A percentile compares a stretch with the other conserved stretches of the same genome.
These are phyloP conservation scores for Formica aserva DNA, from an alignment of 2,888 invertebrate genomes.

Conservation along the genomic window DNA sequence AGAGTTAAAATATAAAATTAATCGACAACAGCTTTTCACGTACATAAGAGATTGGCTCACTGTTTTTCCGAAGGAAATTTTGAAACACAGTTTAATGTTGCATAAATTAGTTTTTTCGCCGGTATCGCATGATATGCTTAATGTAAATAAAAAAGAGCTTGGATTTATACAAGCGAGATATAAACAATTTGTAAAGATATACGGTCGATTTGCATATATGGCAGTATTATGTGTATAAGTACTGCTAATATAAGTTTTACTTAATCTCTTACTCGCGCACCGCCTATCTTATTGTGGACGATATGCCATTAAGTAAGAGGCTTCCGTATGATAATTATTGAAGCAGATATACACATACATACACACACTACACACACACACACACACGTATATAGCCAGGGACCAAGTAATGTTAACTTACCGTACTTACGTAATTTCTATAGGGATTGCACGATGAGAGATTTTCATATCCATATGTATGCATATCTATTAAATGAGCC, in stretches of 20 bases:
- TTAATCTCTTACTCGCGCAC: slow-evolving; percentile 38
- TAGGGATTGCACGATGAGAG: slow-evolving; percentile 32
- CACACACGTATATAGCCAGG: slow-evolving; percentile 9
- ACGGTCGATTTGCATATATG: slow-evolving; percentile 39
- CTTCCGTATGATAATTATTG: slow-evolving; percentile 45
- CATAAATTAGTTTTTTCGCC: slow-evolving; percentile 37
- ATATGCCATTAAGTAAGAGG: slow-evolving; percentile 33
- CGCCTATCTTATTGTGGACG: slow-evolving; percentile 27
- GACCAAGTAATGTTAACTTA: slow-evolving; percentile 40
- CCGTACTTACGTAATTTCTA: slow-evolving; percentile 38
- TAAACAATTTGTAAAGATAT: slow-evolving; percentile 23
- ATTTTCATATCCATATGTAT: slow-evolving; percentile 2
- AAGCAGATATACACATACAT: slow-evolving; percentile 5
- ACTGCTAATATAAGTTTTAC: slow-evolving; percentile 15
- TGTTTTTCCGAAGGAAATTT: slow-evolving; percentile 13
- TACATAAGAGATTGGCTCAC: neutral
- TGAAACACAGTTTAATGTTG: slow-evolving; percentile 26
- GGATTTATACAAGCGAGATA: neutral
- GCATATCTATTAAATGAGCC: slow-evolving; percentile 36
- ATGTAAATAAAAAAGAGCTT: slow-evolving; percentile 22
- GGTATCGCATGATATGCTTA: neutral
- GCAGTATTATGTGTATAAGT: slow-evolving; percentile 12
- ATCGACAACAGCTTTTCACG: slow-evolving; percentile 17
- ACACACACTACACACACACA: neutral
- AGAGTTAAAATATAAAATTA: neutral